phyloP scores from a whole-genome alignment of 2,888 invertebrate species.

The Diplazon laetatorius region DNA sequence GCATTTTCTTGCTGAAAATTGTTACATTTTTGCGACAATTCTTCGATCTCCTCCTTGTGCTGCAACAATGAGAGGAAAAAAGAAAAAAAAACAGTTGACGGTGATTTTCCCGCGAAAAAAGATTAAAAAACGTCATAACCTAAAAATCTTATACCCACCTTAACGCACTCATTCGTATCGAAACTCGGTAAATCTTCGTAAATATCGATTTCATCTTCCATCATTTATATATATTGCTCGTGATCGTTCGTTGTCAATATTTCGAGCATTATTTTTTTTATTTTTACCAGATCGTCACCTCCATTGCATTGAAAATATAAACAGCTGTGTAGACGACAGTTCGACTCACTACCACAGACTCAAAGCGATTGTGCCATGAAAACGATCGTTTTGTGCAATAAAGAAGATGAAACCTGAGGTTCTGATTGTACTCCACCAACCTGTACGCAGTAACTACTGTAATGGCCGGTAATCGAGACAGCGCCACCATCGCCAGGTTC shows the following conservation, averaged over 20 bases:
- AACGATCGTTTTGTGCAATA: too few species aligned
- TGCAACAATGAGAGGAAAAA: conserved; percentile 61
- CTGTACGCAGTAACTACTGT: neutral
- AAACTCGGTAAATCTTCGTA: conserved; percentile 81
- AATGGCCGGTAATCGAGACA: neutral
- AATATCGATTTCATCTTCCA: conserved; percentile 77
- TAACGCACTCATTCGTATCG: conserved; percentile 58
- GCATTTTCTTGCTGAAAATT: conserved; percentile 68
- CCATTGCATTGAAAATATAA: conserved; percentile 19
- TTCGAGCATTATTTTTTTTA: conserved; percentile 31
- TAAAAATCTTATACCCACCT: conserved; percentile 48
- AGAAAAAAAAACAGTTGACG: neutral
- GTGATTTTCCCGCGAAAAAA: conserved; percentile 57
- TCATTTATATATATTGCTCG: conserved; percentile 13
- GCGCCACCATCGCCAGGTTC: too few species aligned
- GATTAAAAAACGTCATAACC: conserved; percentile 62
- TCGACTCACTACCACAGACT: neutral
- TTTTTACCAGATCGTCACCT: conserved; percentile 5
- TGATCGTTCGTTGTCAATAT: conserved; percentile 4
- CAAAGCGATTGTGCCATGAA: too few species aligned
- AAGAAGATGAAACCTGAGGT: too few species aligned
- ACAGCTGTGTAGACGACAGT: conserved; percentile 4
- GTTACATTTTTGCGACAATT: conserved; percentile 72
- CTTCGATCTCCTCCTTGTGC: conserved; percentile 72
- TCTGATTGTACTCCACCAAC: too few species aligned